Evolutionary conservation across 2,797 vertebrate species (phyloP), one percentile per base, ranked within the genome.

Genomic region (Platalea minor): DNA sequence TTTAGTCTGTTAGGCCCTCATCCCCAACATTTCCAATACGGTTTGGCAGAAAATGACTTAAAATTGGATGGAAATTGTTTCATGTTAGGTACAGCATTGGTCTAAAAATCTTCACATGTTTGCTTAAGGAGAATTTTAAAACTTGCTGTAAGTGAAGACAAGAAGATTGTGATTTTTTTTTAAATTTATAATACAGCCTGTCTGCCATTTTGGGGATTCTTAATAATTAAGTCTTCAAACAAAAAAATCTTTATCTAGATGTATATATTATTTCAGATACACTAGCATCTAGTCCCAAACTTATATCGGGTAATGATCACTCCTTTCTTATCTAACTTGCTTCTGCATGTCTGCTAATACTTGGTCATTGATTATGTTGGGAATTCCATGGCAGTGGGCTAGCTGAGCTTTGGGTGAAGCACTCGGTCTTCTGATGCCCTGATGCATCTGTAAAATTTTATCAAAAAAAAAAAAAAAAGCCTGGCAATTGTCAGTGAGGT

Each of bases 261-360:
- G 2, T n/a, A 8, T 74, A 2, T 51, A 35, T 70, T 80, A 35
- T 41, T 89, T 48, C 64, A 59, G 51, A 33, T 63, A 35, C 2
- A 20, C 10, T 79, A 61, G 15, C 43, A 61, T 28, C 23, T 50
- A 15, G 15, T 68, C 33, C 24, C n/a, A 72, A 10, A 61, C 78
- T 85, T 81, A 7, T 75, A 33, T 35, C 0, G 0, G 26, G 6
- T 68, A 56, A 21, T 26, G 41, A 64, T 85, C 6, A 11, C 17
- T 50, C 24, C 9, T 79, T 92, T 76, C 51, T 73, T 75, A 46
- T 3, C 24, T 63, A 13, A 17, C 37, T 82, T 68, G 59, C 26
- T 81, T 77, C 31, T 75, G 11, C 17, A 8, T 75, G 7, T 73
- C 56, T 65, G n/a, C 15, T 70, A 8, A 25, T 84, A 63, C 15